phyloP scores from a whole-genome alignment of 2,888 invertebrate genomes.

The Deroplatys truncata region DNA sequence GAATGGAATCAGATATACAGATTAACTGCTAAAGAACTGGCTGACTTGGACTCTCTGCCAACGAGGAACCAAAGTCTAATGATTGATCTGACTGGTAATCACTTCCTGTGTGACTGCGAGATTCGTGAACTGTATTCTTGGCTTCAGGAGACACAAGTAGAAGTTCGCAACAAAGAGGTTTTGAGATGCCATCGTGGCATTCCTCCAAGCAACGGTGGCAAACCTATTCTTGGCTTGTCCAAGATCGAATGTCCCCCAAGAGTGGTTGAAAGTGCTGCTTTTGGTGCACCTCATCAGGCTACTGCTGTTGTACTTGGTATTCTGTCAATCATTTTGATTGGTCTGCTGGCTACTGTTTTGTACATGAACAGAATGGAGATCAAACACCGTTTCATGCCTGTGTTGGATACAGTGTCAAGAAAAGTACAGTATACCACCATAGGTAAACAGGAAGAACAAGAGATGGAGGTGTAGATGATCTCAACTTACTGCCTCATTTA shows the following conservation, averaged over 20 bases:
- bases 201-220: slow-evolving; percentile 37
- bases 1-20: slow-evolving; percentile 61
- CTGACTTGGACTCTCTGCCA: slow-evolving; percentile 53
- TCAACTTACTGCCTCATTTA: neutral
- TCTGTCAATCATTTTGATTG: slow-evolving; percentile 51
- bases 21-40: slow-evolving; percentile 54
- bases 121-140: slow-evolving; percentile 58
- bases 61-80: slow-evolving; percentile 48
- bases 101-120: slow-evolving; percentile 64
- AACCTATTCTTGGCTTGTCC: slow-evolving; percentile 32
- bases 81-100: slow-evolving; percentile 63
- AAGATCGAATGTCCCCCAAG: slow-evolving; percentile 32
- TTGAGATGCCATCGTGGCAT: slow-evolving; percentile 49
- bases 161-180: slow-evolving; percentile 53
- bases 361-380: slow-evolving; percentile 60
- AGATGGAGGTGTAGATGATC: slow-evolving; percentile 25
- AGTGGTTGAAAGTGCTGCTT: neutral
- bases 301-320: slow-evolving; percentile 45
- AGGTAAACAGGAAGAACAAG: slow-evolving; percentile 43
- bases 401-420: slow-evolving; percentile 60
- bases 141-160: slow-evolving; percentile 58
- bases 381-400: slow-evolving; percentile 54
- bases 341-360: slow-evolving; percentile 54
- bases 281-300: slow-evolving; percentile 29
- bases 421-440: slow-evolving; percentile 73